Base-by-base conservation (phyloP, 2,888 invertebrate genomes). In the Rhagium mordax region DNA sequence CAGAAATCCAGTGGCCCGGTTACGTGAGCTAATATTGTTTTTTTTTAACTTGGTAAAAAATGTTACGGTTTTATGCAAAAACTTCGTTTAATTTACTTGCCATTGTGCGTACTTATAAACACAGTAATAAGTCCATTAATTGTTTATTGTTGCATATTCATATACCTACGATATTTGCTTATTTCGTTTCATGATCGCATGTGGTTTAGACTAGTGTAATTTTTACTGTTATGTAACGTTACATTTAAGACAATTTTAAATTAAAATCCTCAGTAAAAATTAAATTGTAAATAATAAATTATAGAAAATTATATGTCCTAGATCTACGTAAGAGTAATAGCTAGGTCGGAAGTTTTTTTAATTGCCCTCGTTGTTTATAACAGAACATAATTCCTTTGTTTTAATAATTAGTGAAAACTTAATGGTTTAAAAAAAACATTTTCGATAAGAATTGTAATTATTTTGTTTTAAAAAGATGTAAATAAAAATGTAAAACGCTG, bases 401-500 rank as follows among this genome's bases (percentile, higher is more conserved):
- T 59, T 29, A 55, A 59, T 59, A 15, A 59, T 59, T 55, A 68
- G 29, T 24, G 60, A 59, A 65, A 57, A 47, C 24, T 70, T 70
- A 51, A 59, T 21, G 15, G 29, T 70, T 70, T 21, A 33, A 71
- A 33, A 71, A 33, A 53, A 66, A 66, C 41, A 29, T 66, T 66
- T 55, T 60, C 29, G 20, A 61, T 33, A 66, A 60, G 64, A 64
- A 60, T 16, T 61, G 71, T 65, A 71, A 66, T 71, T 71, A 73
- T 71, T 77, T 74, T 71, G 61, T 74, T 71, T 72, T 59, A 74
- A 61, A 64, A 74, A 75, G 57, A 71, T 77, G 69, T 78, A 71
- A 71, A 77, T 64, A 69, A 70, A 72, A 74, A 69, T 74, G n/a
- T 47, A 59, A 75, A 78, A 79, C 60, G 80, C 80, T 81, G 81